Base-by-base conservation (phyloP, 2,113 vertebrate genomes). In the Bujurquina vittata region DNA sequence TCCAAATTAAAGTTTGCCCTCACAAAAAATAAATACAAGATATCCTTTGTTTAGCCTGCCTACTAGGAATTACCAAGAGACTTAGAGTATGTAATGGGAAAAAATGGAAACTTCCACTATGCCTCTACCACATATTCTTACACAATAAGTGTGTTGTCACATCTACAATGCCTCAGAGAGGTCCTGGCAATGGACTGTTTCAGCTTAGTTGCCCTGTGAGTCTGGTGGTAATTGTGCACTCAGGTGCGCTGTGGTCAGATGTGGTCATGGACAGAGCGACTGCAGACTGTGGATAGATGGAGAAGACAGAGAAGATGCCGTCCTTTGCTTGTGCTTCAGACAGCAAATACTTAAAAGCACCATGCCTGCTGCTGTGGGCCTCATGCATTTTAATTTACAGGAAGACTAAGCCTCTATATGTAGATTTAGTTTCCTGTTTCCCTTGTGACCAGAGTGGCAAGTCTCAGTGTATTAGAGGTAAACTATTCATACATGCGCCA, bases 221-320 rank as follows among this genome's bases (percentile, higher is more conserved):
- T 61, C 74, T 69, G 46, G 17, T 55, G 52, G 55, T 55, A 31
- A 72, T 63, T 93, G 90, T 90, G 93, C 91, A 79, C 63, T 79
- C 83, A 92, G 92, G 86, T 93, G 83, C 77, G 74, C 56, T 75
- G 83, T 80, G 89, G 86, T 84, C 40, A 75, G 46, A 62, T 73
- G 55, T 75, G 35, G 76, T 86, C 61, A 37, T 49, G 26, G 78
- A 57, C 37, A 69, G 22, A 55, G n/a, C 33, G 37, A 74, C 33
- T 17, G 3, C 58, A 43, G 65, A 83, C 14, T 57, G 63, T 63
- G 54, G 62, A 59, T 14, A 15, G 61, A 79, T 56, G 2, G 33
- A 52, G 86, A 84, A 59, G 84, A 75, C n/a, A n/a, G n/a, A n/a
- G n/a, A 59, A 43, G 43, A 9, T 29, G 8, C n/a, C 56, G 10